phyloP scores from a whole-genome alignment of 2,888 invertebrate genomes.

The Palloptera scutellata region DNA sequence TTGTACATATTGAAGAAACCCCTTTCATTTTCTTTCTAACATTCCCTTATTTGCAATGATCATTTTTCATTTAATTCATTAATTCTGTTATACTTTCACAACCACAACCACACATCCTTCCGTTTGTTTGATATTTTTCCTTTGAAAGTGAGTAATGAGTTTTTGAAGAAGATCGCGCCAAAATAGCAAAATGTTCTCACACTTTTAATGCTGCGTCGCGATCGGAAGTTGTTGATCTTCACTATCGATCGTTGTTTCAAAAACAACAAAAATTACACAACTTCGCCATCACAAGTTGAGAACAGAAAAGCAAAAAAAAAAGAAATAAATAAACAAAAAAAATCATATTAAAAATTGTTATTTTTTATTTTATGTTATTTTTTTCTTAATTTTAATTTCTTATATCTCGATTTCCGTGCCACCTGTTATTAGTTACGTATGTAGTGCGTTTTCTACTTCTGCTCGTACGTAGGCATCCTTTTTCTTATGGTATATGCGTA shows the following conservation, averaged over 20 bases:
- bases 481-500: background rate
- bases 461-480: background rate
- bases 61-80: slow-evolving; percentile 19
- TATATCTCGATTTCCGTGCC: slow-evolving; percentile 24
- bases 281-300: background rate
- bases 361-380: slow-evolving; percentile 19
- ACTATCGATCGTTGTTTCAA: slow-evolving; percentile 21
- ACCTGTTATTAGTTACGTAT: slow-evolving; percentile 26
- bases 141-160: slow-evolving; percentile 25
- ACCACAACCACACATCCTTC: slow-evolving; percentile 3
- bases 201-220: slow-evolving; percentile 54
- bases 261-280: background rate
- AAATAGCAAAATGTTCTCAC: slow-evolving; percentile 61
- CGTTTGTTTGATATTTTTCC: slow-evolving; percentile 8
- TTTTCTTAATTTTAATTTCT: background rate
- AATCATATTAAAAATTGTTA: slow-evolving; percentile 29
- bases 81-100: slow-evolving; percentile 13
- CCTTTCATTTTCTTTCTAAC: too few species aligned
- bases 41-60: background rate
- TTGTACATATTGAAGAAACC: too few species aligned
- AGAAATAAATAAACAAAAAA: too few species aligned
- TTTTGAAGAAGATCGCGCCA: slow-evolving; percentile 34
- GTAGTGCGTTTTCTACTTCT: background rate
- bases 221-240: slow-evolving; percentile 32
- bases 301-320: too few species aligned